Base-by-base conservation (phyloP, 2,888 invertebrate genomes). In the Drosophila niveifrons region DNA sequence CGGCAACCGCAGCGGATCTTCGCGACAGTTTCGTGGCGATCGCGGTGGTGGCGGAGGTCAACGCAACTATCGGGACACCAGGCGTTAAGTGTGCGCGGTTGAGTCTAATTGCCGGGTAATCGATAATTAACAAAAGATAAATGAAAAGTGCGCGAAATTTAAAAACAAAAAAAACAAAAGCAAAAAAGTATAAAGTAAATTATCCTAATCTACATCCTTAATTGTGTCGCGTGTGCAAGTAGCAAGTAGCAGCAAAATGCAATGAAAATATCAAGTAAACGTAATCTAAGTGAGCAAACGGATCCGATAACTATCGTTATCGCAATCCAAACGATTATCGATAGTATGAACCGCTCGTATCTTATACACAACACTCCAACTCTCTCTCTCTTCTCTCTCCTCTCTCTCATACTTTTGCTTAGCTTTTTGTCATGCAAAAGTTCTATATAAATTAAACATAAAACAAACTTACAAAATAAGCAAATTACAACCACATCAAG, bases 11-110 rank as follows among this genome's bases (percentile, higher is more conserved):
- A 85, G 82, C 51, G 87, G 82, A 68, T 79, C 75, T 36, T 92
- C 88, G 80, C 85, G 94, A 80, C 93, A 93, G 80, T 93, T 93
- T 81, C 93, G 93, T 80, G 89, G 87, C 28, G 91, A 92, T 48
- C 89, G 90, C 1, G 73, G 73, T 66, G 90, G 88, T 41, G 71
- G 75, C 46, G 80, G 80, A 43, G 80, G 80, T n/a, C 81, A 83
- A 44, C 77, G 85, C 44, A 82, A 66, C 77, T 82, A 86, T 81
- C 87, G 82, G 70, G 87, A 83, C 71, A 72, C 47, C 70, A 71
- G 84, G 63, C 82, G 84, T 72, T 87, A 63, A 79, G 46, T 62
- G 65, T 71, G 39, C 63, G 62, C 63, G 62, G 75, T 74, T 69
- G 65, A 74, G 74, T 53, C 74, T 70, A 62, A 50, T 57, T 70